Base-by-base conservation (phyloP, 2,797 vertebrate species). In the Gobionotothen gibberifrons region DNA sequence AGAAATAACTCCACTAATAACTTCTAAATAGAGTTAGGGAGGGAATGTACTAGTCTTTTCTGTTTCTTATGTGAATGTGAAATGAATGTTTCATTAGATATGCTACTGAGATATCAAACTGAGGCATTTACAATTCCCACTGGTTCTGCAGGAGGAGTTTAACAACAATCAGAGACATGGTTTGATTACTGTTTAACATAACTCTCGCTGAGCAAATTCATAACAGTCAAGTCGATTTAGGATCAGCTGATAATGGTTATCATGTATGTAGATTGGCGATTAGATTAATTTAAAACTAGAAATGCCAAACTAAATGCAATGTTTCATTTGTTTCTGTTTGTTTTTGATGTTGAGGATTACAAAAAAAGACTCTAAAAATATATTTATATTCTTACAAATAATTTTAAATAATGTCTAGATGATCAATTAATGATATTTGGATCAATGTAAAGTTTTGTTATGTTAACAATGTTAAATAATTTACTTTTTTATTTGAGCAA, bases 1-100 rank as follows among this genome's bases (percentile, higher is more conserved):
- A 84, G 87, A 90, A 90, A 89, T 89, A 77, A 85, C 74, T 80
- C 60, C 54, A 13, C 78, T 89, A 83, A 87, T 88, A 84, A 87
- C 75, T 72, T 82, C 63, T 79, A 67, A 58, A 55, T 77, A 81
- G 79, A 72, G 71, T 74, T 70, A 21, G 70, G 13, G n/a, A 80
- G 49, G 66, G 26, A 72, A 71, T 81, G 44, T 46, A 51, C 64
- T 19, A 21, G 73, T 70, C 72, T 79, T 82, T 69, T 83, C 46
- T 32, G 46, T 76, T 74, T 75, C 58, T 56, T 62, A 47, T 83
- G 59, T 60, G 80, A 79, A 78, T 82, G 73, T 76, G 77, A 73
- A 69, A 77, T 82, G 55, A 89, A 87, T 91, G 29, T 84, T 85
- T 86, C 58, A 89, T 85, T 60, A 79, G 78, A 78, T 66, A n/a